Conservation (phyloP, 2,113 vertebrate species). For the Piaya cayana region DNA sequence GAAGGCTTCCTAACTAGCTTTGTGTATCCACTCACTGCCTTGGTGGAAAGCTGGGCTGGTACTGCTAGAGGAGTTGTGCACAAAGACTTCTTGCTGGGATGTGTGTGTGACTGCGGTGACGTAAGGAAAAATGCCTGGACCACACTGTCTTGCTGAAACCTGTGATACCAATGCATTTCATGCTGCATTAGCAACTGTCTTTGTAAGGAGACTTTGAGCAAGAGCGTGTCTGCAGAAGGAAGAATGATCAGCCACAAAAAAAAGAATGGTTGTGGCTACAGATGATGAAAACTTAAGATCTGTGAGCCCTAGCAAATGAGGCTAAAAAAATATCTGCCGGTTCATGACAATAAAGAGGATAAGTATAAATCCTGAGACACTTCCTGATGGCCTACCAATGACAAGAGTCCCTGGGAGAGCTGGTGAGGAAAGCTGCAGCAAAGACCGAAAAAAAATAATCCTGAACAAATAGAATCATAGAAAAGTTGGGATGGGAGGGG, state of each 20-base stretch:
- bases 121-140: not conserved
- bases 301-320: not conserved
- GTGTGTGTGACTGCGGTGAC: not conserved
- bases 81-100: not conserved
- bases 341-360: not conserved
- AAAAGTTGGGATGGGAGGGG: too few relatives aligned
- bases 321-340: not conserved
- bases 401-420: not conserved
- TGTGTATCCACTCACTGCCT: not conserved
- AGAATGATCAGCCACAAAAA: not conserved
- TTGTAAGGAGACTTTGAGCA: not conserved
- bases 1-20: not conserved
- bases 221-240: not conserved
- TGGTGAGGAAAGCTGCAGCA: not conserved
- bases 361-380: not conserved
- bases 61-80: not conserved
- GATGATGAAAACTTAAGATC: not conserved
- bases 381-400: not conserved
- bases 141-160: not conserved
- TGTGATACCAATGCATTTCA: not conserved
- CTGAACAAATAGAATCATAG: not conserved
- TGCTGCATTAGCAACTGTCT: not conserved
- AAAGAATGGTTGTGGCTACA: not conserved
- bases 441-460: not conserved
- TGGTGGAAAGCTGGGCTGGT: not conserved